These are phyloP conservation scores for Drosophila emarginata DNA, from an alignment of 2,888 invertebrate genomes.

Conservation along the genomic window DNA sequence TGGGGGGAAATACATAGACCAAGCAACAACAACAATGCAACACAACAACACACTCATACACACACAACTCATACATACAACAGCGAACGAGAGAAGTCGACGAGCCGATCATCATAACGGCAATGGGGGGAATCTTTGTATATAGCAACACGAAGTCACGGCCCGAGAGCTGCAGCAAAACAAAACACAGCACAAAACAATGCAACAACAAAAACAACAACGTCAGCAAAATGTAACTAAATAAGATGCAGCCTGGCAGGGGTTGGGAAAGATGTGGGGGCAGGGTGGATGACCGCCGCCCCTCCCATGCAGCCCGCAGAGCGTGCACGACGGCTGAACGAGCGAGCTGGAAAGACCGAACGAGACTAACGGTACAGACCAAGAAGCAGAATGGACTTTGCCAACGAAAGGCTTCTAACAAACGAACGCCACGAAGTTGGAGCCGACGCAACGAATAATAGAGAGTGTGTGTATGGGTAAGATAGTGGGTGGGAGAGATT, in stretches of 20 bases:
- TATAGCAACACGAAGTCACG: slow-evolving; percentile 64
- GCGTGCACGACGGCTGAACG: slow-evolving; percentile 67
- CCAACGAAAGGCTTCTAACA: slow-evolving; percentile 29
- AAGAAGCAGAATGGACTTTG: slow-evolving; percentile 52
- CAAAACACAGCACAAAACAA: slow-evolving; percentile 80
- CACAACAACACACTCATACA: slow-evolving; percentile 25
- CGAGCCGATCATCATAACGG: slow-evolving; percentile 72
- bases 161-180: slow-evolving; percentile 66
- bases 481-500: slow-evolving; percentile 16
- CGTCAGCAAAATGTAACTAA: slow-evolving; percentile 69
- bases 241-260: slow-evolving; percentile 62
- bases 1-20: slow-evolving; percentile 60
- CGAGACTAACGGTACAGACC: slow-evolving; percentile 68
- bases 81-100: slow-evolving; percentile 59
- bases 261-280: slow-evolving; percentile 7
- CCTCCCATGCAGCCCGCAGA: slow-evolving; percentile 49
- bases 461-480: slow-evolving; percentile 49
- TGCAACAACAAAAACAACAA: slow-evolving; percentile 65
- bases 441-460: neutral
- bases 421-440: slow-evolving; percentile 23
- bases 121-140: slow-evolving; percentile 43
- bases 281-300: slow-evolving; percentile 26
- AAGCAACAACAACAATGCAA: slow-evolving; percentile 51
- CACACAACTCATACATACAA: slow-evolving; percentile 49
- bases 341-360: slow-evolving; percentile 75